Conservation (phyloP, 92 coral and sea anemone species). For the Scolanthus callimorphus region DNA sequence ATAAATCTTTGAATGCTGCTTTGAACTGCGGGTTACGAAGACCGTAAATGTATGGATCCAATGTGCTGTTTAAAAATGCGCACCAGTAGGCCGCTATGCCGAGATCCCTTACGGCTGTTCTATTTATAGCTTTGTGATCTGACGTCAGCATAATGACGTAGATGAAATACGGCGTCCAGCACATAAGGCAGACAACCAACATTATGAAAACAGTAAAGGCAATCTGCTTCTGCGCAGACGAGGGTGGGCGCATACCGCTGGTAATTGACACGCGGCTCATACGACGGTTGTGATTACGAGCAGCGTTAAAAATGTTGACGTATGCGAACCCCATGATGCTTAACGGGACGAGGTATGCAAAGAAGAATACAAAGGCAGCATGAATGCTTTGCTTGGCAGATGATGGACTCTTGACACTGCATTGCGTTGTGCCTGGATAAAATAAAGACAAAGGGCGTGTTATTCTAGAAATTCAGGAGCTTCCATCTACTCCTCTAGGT, state of each 20-base stretch:
- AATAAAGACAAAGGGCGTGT: too few species aligned
- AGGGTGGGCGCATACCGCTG: neutral
- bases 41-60: constrained; percentile 73
- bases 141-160: constrained; percentile 43
- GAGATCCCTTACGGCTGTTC: constrained; percentile 23
- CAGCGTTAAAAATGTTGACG: constrained; percentile 59
- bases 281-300: constrained; percentile 55
- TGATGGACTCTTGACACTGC: constrained; percentile 54
- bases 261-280: constrained; percentile 29
- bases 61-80: constrained; percentile 62
- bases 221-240: constrained; percentile 49
- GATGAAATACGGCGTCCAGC: constrained; percentile 75
- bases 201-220: constrained; percentile 61
- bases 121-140: constrained; percentile 14
- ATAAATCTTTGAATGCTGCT: constrained; percentile 10
- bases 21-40: constrained; percentile 62
- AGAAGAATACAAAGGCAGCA: constrained; percentile 41
- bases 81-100: constrained; percentile 69
- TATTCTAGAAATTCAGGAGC: too few species aligned
- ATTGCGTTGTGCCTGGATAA: constrained; percentile 67
- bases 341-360: constrained; percentile 55
- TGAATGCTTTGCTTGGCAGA: constrained; percentile 35
- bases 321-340: constrained; percentile 73
- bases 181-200: constrained; percentile 54
- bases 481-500: too few species aligned